These are phyloP conservation scores for Brenthis ino DNA, from an alignment of 2,888 invertebrate species.

Conservation along the genomic window DNA sequence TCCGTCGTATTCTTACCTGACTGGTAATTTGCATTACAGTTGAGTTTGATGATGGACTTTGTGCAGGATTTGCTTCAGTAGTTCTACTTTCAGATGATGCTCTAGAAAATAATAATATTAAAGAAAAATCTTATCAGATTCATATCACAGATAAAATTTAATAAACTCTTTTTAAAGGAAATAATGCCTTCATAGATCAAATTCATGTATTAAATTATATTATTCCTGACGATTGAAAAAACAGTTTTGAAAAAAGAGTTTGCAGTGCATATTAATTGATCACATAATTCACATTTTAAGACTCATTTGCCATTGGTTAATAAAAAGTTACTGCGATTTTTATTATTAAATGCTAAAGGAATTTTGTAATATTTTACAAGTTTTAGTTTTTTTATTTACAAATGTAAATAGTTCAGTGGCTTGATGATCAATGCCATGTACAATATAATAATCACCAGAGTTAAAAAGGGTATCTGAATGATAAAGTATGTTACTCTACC, in stretches of 20 bases:
- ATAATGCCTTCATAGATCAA: too few relatives aligned
- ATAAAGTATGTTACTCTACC: slow-evolving; percentile 45
- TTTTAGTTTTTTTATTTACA: too few relatives aligned
- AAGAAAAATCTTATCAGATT: neutral
- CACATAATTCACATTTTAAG: too few relatives aligned
- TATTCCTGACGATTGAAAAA: too few relatives aligned
- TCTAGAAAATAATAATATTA: slow-evolving; percentile 45
- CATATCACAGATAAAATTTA: neutral
- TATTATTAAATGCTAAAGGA: too few relatives aligned
- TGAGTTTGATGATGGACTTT: slow-evolving; percentile 57
- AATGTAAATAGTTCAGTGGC: too few relatives aligned
- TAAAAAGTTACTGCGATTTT: too few relatives aligned
- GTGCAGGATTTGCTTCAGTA: slow-evolving; percentile 56
- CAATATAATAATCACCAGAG: neutral
- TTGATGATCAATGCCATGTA: too few relatives aligned
- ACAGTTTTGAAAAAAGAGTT: neutral
- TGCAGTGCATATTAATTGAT: neutral
- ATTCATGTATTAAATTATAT: too few relatives aligned
- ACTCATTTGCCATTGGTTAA: too few relatives aligned
- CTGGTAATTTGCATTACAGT: slow-evolving; percentile 76
- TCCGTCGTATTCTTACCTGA: slow-evolving; percentile 54
- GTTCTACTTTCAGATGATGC: slow-evolving; percentile 57
- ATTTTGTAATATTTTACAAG: too few relatives aligned
- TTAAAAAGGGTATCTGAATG: neutral
- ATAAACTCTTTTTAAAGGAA: too few relatives aligned